Evolutionary conservation across 1,140 invertebrate genomes (phyloP).

Genomic region (Diorhabda carinulata): DNA sequence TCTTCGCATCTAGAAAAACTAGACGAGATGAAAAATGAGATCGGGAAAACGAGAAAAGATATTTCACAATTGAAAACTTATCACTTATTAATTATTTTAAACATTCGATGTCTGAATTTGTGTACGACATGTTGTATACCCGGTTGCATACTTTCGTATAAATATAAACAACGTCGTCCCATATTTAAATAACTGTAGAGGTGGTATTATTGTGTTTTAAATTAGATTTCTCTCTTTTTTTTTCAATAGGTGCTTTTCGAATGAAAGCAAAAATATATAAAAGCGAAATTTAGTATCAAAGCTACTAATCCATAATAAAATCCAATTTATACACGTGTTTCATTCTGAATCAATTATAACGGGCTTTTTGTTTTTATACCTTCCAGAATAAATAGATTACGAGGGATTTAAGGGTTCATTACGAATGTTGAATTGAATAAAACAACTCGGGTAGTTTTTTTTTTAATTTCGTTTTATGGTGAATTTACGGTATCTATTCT

Average conservation of each 20-base stretch:
- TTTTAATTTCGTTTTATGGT: neutral
- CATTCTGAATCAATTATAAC: conserved; percentile 13
- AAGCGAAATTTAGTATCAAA: neutral
- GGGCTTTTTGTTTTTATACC: conserved; percentile 14
- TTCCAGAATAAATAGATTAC: conserved; percentile 13
- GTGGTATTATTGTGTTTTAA: no score
- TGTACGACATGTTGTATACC: no score
- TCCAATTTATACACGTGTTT: conserved; percentile 11
- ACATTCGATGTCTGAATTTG: no score
- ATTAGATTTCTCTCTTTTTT: no score
- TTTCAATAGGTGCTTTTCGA: no score
- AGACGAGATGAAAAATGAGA: neutral
- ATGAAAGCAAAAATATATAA: no score
- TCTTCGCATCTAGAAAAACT: conserved; percentile 7
- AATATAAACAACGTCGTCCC: no score
- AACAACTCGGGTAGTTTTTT: neutral
- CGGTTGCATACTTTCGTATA: no score
- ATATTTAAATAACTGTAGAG: no score
- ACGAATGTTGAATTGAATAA: conserved; percentile 5
- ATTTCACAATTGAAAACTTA: no score
- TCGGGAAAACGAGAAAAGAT: no score
- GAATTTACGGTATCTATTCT: neutral
- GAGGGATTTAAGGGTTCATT: conserved; percentile 15
- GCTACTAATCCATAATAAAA: conserved; percentile 15
- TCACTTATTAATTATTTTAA: no score